Percentiles rank a stretch among this genome's conserved stretches.
Evolutionary conservation across 2,113 vertebrate species (phyloP).

Genomic region (Camarhynchus parvulus): DNA sequence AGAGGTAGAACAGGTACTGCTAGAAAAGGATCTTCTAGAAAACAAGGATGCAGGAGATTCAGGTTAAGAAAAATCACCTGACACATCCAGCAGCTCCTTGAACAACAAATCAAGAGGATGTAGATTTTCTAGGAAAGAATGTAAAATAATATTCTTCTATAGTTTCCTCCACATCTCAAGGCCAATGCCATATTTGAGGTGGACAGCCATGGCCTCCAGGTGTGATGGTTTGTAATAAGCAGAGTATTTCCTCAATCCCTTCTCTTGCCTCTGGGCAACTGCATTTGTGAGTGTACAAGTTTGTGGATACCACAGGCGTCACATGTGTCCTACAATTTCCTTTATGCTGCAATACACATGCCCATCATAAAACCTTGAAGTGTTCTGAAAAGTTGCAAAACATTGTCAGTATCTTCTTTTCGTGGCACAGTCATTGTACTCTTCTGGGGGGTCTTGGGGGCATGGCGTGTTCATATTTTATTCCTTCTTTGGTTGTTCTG

Average conservation of each 20-base stretch:
- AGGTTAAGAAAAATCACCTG: not conserved
- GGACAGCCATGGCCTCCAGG: not conserved
- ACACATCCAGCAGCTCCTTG: not conserved
- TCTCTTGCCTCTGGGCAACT: not conserved
- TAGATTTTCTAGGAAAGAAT: not conserved
- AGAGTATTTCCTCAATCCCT: not conserved
- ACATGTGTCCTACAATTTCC: not conserved
- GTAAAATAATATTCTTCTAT: not conserved
- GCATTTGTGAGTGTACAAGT: not conserved
- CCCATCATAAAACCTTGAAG: not conserved
- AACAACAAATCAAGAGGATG: not conserved
- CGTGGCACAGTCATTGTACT: not conserved
- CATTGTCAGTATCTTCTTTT: not conserved
- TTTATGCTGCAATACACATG: not conserved
- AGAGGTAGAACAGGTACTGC: not conserved
- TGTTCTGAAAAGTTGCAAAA: not conserved
- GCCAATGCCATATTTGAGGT: not conserved
- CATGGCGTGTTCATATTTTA: not conserved
- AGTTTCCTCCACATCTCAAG: not conserved
- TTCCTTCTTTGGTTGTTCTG: not conserved
- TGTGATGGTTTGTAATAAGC: not conserved
- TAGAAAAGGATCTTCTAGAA: not conserved
- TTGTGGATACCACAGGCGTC: not conserved
- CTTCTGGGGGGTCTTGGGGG: accelerated
- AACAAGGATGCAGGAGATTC: not conserved